Evolutionary conservation across 2,797 vertebrate genomes (phyloP).

Genomic region (Apodemus agrarius): DNA sequence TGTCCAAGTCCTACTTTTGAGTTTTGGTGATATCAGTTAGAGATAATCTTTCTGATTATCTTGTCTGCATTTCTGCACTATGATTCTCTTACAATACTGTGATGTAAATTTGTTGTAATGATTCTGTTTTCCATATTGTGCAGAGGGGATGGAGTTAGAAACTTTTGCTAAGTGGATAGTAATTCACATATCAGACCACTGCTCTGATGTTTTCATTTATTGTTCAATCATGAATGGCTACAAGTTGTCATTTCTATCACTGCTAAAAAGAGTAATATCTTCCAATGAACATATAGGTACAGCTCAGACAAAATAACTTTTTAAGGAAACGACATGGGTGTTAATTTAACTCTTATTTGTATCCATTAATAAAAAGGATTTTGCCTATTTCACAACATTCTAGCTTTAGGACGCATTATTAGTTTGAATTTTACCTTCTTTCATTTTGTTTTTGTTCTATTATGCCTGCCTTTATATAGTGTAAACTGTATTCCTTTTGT

Average conservation of each 20-base stretch:
- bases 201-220: not conserved
- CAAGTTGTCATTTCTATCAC: slow-evolving; percentile 31
- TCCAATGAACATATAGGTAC: not conserved
- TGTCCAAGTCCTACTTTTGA: slow-evolving; percentile 57
- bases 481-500: not conserved
- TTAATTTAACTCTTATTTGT: slow-evolving; percentile 14
- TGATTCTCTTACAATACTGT: slow-evolving; percentile 18
- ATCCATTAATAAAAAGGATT: slow-evolving; percentile 37
- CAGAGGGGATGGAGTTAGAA: not conserved
- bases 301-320: not conserved
- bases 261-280: not conserved
- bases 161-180: not conserved
- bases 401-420: not conserved
- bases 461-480: not conserved
- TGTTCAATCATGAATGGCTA: slow-evolving; percentile 56
- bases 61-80: not conserved
- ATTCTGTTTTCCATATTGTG: not conserved
- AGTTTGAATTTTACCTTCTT: not conserved
- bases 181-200: not conserved
- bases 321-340: not conserved
- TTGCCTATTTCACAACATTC: not conserved
- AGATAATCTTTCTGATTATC: not conserved
- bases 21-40: slow-evolving; percentile 46
- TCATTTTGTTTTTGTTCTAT: not conserved
- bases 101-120: not conserved